Evolutionary conservation across 2,113 vertebrate species (phyloP), one percentile per base, ranked within the genome.

Genomic region (Sinocyclocheilus anophthalmus): DNA sequence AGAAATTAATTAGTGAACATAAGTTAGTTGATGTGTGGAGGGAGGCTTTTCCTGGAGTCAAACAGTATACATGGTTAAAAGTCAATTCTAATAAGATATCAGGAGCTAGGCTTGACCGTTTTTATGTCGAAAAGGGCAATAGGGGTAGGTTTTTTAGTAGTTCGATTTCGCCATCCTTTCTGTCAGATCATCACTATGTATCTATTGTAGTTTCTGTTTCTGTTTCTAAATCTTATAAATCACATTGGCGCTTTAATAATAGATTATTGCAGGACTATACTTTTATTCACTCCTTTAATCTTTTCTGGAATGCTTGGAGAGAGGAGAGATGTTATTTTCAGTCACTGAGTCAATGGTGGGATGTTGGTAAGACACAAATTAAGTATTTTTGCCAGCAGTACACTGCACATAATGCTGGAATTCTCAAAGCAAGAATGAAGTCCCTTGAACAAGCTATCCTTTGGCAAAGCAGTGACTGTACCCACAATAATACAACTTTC

Each of bases 71-170:
- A 76, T n/a, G 2, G 45, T 45, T 76, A 11, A 76, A 76, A 53
- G 5, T 1, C 4, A 76, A 76, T 11, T 76, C 45, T 14, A 53
- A 76, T 48, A 26, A 14, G 20, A 9, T 57, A 30, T 59, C 76
- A 22, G 48, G 50, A 20, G 26, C 50, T 10, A 20, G 76, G 13
- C 76, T 59, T 59, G 16, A 11, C 33, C 33, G 33, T 37, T 37
- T 37, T 37, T 37, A 37, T 37, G 33, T 4, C 33, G 33, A 37
- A 37, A 20, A 7, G 26, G 11, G 24, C 1, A 30, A 37, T 42
- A 70, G 67, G 33, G 69, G 69, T 18, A 72, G 70, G 1, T 42
- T 73, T 22, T 76, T 42, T 75, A 75, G n/a, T 75, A 75, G 20
- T 22, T 76, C 3, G 1, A n/a, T 73, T 22, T 7, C 10, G 10